phyloP scores from a whole-genome alignment of 2,113 vertebrate species.

The Sapayoa aenigma region DNA sequence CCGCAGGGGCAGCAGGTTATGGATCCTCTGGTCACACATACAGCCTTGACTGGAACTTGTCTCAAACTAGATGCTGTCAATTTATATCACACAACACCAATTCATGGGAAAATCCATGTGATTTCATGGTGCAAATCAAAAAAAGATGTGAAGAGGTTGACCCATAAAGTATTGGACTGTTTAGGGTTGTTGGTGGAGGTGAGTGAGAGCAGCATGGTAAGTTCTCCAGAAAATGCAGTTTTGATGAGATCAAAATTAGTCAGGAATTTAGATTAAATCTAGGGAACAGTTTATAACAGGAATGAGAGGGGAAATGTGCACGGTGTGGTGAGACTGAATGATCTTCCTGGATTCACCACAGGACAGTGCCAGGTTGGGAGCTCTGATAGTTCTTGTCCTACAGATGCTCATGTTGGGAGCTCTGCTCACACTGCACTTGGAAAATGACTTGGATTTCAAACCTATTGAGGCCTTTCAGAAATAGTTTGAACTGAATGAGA shows the following conservation, averaged over 20 bases:
- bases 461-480: neutral
- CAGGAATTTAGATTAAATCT: neutral
- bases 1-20: neutral
- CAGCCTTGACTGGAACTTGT: neutral
- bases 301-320: neutral
- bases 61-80: neutral
- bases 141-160: neutral
- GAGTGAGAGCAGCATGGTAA: neutral
- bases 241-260: neutral
- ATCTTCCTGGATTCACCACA: neutral
- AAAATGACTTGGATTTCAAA: neutral
- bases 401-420: neutral
- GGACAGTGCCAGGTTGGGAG: neutral
- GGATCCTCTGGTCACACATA: neutral
- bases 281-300: neutral
- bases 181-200: neutral
- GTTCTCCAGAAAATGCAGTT: neutral
- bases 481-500: neutral
- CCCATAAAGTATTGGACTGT: fast-evolving
- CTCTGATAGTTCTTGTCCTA: neutral
- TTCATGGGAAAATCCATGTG: neutral
- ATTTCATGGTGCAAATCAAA: neutral
- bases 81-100: neutral
- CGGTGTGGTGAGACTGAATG: neutral
- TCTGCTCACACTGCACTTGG: neutral